These are phyloP conservation scores for Polypterus senegalus DNA, from an alignment of 2,113 vertebrate species.

Conservation along the genomic window DNA sequence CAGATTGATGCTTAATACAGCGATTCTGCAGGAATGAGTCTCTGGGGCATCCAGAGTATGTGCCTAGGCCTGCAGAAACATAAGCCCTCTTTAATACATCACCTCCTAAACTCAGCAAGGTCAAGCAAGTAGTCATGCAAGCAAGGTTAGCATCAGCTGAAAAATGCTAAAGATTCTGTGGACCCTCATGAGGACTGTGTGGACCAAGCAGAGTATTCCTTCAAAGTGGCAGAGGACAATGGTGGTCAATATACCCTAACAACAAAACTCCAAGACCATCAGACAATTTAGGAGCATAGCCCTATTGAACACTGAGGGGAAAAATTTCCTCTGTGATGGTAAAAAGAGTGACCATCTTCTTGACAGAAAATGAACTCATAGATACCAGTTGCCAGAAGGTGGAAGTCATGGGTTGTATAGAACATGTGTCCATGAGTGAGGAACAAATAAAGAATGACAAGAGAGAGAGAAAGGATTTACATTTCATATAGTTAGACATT, in stretches of 20 bases:
- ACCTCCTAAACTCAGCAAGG: conserved; percentile 3
- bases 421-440: conserved; percentile 11
- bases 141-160: background rate
- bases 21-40: background rate
- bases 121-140: background rate
- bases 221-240: too few relatives aligned
- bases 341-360: too few relatives aligned
- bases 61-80: background rate
- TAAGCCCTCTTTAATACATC: background rate
- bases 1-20: too few relatives aligned
- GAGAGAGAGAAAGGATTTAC: conserved; percentile 10
- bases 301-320: too few relatives aligned
- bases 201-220: background rate
- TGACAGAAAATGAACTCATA: background rate
- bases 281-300: too few relatives aligned
- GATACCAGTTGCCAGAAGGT: conserved; percentile 1
- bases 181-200: background rate
- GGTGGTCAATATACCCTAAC: too few relatives aligned
- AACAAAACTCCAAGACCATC: too few relatives aligned
- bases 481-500: conserved; percentile 9
- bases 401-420: background rate
- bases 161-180: background rate
- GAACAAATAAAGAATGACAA: conserved; percentile 8
- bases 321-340: too few relatives aligned
- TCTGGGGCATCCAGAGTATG: background rate